Percentiles rank a stretch among this genome's conserved stretches.
Evolutionary conservation across 1,140 invertebrate species (phyloP).

Genomic region (Ceratosolen solmsi): DNA sequence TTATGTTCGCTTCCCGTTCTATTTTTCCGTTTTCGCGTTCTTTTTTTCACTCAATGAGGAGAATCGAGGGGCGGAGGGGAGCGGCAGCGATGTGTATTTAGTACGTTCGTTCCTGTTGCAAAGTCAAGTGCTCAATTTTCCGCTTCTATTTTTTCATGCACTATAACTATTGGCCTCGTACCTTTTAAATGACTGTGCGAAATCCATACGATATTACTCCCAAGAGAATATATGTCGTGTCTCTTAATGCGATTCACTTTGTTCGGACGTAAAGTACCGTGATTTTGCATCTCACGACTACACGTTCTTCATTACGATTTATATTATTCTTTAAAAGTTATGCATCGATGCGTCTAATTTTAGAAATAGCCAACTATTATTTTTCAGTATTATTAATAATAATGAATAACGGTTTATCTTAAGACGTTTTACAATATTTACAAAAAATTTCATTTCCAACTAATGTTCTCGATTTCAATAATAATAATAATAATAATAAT

Average conservation of each 20-base stretch:
- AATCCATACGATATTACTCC: not conserved
- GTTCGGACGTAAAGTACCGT: not conserved
- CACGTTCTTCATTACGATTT: not conserved
- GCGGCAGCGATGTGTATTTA: not conserved
- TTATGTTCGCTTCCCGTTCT: conserved; percentile 7
- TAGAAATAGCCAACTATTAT: too few species aligned
- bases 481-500: too few species aligned
- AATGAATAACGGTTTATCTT: too few species aligned
- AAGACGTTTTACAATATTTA: too few species aligned
- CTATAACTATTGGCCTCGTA: not conserved
- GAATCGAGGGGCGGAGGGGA: not conserved
- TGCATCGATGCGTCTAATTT: not conserved
- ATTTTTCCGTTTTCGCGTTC: not conserved
- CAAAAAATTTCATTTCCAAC: too few species aligned
- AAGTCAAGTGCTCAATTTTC: conserved; percentile 12
- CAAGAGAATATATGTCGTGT: not conserved
- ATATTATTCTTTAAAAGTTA: not conserved
- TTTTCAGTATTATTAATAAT: too few species aligned
- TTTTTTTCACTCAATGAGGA: not conserved
- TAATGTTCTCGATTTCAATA: too few species aligned
- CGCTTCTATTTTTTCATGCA: not conserved
- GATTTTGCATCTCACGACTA: not conserved
- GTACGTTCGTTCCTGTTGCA: not conserved
- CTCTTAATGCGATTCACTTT: not conserved
- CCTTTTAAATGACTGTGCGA: not conserved